A percentile compares a stretch with the other conserved stretches of the same genome.
Evolutionary conservation across 2,888 invertebrate species (phyloP).

Genomic region (Clostera curtula): DNA sequence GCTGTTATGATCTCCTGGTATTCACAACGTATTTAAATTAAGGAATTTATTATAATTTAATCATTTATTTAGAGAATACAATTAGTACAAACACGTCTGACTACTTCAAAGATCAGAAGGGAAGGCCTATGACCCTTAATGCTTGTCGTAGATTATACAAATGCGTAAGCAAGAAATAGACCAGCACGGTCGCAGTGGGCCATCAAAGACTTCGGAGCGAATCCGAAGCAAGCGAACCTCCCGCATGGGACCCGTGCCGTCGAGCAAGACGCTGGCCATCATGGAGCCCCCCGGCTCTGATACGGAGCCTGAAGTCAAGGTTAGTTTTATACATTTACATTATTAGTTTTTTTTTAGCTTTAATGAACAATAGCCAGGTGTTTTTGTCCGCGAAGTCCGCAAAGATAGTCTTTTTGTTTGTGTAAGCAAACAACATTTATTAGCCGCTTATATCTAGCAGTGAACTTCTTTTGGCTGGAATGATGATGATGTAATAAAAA

Average conservation of each 20-base stretch:
- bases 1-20: too few species aligned
- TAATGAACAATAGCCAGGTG: not conserved
- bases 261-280: constrained; percentile 54
- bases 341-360: not conserved
- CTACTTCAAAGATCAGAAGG: too few species aligned
- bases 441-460: too few species aligned
- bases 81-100: too few species aligned
- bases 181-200: constrained; percentile 74
- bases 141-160: constrained; percentile 70
- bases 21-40: too few species aligned
- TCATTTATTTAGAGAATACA: too few species aligned
- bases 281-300: constrained; percentile 79
- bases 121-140: too few species aligned
- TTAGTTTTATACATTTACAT: constrained; percentile 11
- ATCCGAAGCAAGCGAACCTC: constrained; percentile 76
- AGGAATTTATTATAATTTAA: too few species aligned
- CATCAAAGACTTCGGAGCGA: constrained; percentile 81
- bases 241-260: constrained; percentile 52
- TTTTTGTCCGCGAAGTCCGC: too few species aligned
- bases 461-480: too few species aligned
- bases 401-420: too few species aligned
- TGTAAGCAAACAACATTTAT: too few species aligned
- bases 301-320: constrained; percentile 69
- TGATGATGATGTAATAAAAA: not conserved
- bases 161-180: constrained; percentile 83